Base-by-base conservation (phyloP, 2,888 invertebrate species). In the Trichopria drosophilae region DNA sequence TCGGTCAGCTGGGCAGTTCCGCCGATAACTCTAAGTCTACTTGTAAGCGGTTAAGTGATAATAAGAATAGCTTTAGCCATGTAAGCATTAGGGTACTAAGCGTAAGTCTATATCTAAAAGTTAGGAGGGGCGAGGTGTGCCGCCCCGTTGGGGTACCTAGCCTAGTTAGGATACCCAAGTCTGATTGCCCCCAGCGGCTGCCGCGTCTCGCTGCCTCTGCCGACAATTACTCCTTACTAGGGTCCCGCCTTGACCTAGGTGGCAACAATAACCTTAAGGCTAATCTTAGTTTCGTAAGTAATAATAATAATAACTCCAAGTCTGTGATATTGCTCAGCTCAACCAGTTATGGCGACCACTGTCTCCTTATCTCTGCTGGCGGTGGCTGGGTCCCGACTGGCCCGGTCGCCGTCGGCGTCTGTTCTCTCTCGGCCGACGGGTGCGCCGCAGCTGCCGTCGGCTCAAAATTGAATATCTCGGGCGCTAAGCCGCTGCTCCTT, bases 251-350 rank as follows among this genome's bases (percentile, higher is more conserved):
- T 69, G 57, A 68, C 63, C 63, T 64, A 65, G 71, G 71, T 69
- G 67, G 71, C 67, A 70, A 73, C 73, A 73, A 73, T 75, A 75
- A 75, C 63, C 60, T 68, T 75, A 75, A 75, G 74, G 72, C 71
- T 75, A 74, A 75, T 68, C 63, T 66, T 75, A 75, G 73, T 70
- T 62, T 67, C 62, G 63, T 75, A 75, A 75, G 72, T 71, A 71
- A 69, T 69, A 67, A 69, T 66, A 41, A 51, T 50, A 55, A 66
- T 66, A 66, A 68, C 66, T 74, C 72, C 69, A 74, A 73, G 72
- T 75, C 75, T 75, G 75, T 75, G 75, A 75, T 75, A 75, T 75
- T 75, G 75, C 75, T 75, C 75, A 69, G 75, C 75, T 75, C 75
- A 73, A 73, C 67, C 71, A 68, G 65, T 65, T 64, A 66, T 66